phyloP scores from a whole-genome alignment of 1,140 invertebrate genomes.

The Hyles euphorbiae region DNA sequence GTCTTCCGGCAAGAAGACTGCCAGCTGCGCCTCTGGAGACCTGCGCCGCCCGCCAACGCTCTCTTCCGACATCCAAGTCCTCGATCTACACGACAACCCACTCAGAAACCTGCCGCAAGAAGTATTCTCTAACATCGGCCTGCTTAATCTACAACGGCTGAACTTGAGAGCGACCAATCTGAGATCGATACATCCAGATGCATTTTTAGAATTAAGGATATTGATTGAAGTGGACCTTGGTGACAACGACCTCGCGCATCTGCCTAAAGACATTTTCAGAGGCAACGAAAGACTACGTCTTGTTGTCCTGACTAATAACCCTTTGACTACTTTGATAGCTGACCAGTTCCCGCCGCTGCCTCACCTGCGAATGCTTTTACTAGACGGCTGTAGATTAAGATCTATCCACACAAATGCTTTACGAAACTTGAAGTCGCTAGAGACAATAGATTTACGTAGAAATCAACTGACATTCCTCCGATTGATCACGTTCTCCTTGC shows the following conservation, averaged over 20 bases:
- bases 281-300: slow-evolving; percentile 85
- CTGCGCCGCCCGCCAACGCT: slow-evolving; percentile 85
- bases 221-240: slow-evolving; percentile 91
- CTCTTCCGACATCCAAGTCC: slow-evolving; percentile 89
- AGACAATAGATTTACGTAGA: slow-evolving; percentile 68
- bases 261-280: slow-evolving; percentile 84
- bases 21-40: slow-evolving; percentile 85
- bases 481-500: slow-evolving; percentile 64
- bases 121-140: slow-evolving; percentile 85
- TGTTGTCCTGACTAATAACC: slow-evolving; percentile 84
- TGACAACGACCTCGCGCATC: slow-evolving; percentile 81
- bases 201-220: slow-evolving; percentile 90
- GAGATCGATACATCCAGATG: slow-evolving; percentile 84
- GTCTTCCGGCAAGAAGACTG: slow-evolving; percentile 92
- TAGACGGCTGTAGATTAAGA: slow-evolving; percentile 85
- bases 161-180: slow-evolving; percentile 86
- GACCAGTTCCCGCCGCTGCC: slow-evolving; percentile 84
- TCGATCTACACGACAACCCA: slow-evolving; percentile 88
- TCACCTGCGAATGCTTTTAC: slow-evolving; percentile 83
- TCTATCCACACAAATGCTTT: slow-evolving; percentile 82
- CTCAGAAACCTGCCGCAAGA: slow-evolving; percentile 86
- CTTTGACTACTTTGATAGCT: slow-evolving; percentile 78
- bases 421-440: slow-evolving; percentile 64
- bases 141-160: slow-evolving; percentile 90
- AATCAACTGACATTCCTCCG: slow-evolving; percentile 70